phyloP scores from a whole-genome alignment of 2,888 invertebrate species.

The Oasisia sp. region DNA sequence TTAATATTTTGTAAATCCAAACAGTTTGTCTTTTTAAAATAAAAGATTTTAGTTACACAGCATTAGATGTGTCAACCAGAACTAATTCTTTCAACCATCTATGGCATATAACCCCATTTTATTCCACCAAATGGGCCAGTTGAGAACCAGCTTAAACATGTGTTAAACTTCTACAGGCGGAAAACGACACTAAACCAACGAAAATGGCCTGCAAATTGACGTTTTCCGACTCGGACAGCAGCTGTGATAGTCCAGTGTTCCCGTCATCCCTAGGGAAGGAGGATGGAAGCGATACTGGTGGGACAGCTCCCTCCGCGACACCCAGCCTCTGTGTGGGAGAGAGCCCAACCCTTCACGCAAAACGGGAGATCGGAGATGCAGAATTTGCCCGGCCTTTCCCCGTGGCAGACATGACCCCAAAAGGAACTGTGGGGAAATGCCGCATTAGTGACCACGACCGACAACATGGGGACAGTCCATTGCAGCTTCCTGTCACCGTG shows the following conservation, averaged over 20 bases:
- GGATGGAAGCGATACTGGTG: background rate
- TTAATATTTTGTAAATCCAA: too few species aligned
- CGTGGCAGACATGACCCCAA: background rate
- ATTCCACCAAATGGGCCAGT: too few species aligned
- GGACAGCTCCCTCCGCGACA: background rate
- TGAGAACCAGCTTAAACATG: background rate
- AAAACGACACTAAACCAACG: background rate
- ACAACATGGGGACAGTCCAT: background rate
- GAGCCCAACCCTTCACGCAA: background rate
- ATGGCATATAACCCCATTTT: too few species aligned
- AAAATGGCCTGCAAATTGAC: background rate
- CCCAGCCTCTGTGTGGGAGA: background rate
- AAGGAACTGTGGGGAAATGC: background rate
- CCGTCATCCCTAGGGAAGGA: background rate
- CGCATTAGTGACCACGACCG: background rate
- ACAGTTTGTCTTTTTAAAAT: too few species aligned
- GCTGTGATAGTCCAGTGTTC: background rate
- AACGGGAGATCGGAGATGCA: background rate
- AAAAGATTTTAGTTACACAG: too few species aligned
- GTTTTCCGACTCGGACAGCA: background rate
- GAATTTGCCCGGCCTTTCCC: background rate
- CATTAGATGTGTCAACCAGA: too few species aligned
- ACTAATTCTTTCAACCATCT: too few species aligned
- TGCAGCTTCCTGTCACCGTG: background rate
- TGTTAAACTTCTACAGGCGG: background rate